Evolutionary conservation across 1,140 invertebrate genomes (phyloP), one percentile per base, ranked within the genome.

Genomic region (Geopemphigus sp.): DNA sequence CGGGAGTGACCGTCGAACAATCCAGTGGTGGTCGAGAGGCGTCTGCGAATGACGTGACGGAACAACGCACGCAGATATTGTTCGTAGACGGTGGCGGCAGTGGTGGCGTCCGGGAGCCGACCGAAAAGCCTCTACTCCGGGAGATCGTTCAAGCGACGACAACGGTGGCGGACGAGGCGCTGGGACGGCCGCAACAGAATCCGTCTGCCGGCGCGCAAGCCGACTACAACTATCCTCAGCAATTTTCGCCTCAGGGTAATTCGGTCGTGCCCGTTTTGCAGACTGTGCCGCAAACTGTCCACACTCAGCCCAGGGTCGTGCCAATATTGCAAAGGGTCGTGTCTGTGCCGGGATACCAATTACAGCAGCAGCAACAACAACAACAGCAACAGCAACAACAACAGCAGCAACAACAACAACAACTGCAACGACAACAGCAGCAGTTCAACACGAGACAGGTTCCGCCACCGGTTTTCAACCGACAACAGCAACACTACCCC

Each of bases 181-280:
- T 50, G 11, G 47, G 14, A 50, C 47, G 14, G n/a, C 6, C n/a
- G 19, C 4, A n/a, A 19, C 32, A 64, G 4, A 8, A 8, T 6
- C 19, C 29, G 63, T 19, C 8, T 6, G 8, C 26, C 17, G 61
- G 15, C 19, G 26, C 39, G 19, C 29, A 64, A 12, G 10, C 29
- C 2, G 17, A 29, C 1, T 63, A 29, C 19, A 5, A 39, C 32
- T n/a, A 6, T n/a, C 19, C 4, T 8, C 63, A 10, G 1, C 24
- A 14, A 1, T 15, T 8, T 29, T 29, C 5, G 5, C 24, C 14
- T 14, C 59, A 11, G 12, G 19, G 5, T 39, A 32, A 19, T 17
- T 24, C 66, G 15, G 45, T 70, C 24, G 70, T 73, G 10, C 70
- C 70, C 15, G 53, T 73, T 19, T 11, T 73, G 1, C 70, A 53